A percentile compares a stretch with the other conserved stretches of the same genome.
Evolutionary conservation across 2,888 invertebrate species (phyloP).

Genomic region (Exocentrus adspersus): DNA sequence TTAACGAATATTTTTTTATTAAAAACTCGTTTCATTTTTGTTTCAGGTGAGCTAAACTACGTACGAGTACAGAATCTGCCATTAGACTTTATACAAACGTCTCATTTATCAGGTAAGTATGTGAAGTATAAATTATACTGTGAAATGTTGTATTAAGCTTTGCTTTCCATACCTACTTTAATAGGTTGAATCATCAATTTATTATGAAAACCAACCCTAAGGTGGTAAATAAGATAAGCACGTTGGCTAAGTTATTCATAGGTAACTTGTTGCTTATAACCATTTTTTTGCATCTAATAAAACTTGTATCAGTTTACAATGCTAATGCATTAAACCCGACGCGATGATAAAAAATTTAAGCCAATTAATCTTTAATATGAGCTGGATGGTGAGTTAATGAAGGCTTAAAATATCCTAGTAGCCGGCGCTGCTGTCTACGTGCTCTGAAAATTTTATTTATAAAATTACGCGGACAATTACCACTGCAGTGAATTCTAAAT

Average conservation of each 20-base stretch:
- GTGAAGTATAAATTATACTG: no score
- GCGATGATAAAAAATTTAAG: not conserved
- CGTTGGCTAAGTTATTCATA: no score
- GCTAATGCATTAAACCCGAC: not conserved
- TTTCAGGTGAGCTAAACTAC: constrained; percentile 3
- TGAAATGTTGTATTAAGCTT: no score
- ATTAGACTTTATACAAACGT: not conserved
- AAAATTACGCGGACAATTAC: constrained; percentile 4
- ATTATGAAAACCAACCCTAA: no score
- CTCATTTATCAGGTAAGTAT: not conserved
- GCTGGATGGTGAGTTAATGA: not conserved
- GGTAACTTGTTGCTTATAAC: not conserved
- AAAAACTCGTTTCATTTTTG: constrained; percentile 2
- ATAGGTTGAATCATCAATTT: no score
- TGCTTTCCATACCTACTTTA: not conserved
- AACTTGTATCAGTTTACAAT: not conserved
- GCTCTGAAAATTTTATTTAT: not conserved
- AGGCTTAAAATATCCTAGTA: constrained; percentile 5
- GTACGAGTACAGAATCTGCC: not conserved
- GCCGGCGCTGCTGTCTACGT: not conserved
- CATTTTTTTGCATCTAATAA: not conserved
- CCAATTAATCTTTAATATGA: constrained; percentile 1
- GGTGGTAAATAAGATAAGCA: no score
- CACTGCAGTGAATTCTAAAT: not conserved
- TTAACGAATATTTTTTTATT: not conserved